phyloP scores from a whole-genome alignment of 2,888 invertebrate species.

The Amphipyra tragopoginis region DNA sequence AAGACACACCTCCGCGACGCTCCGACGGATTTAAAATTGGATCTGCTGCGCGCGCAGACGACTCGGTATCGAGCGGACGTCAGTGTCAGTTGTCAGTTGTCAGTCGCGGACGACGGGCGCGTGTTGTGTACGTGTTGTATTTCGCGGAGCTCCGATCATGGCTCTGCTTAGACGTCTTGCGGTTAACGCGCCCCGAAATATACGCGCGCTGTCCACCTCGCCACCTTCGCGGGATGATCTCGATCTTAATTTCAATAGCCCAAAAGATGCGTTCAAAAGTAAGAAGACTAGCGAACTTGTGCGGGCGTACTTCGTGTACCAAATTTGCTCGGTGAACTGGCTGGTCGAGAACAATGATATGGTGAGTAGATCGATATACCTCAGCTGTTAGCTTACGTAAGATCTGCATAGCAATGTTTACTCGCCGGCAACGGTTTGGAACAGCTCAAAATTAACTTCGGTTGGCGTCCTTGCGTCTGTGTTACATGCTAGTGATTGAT shows the following conservation, averaged over 20 bases:
- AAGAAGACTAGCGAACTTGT: conserved; percentile 98
- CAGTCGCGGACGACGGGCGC: conserved; percentile 75
- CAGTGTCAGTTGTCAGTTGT: conserved; percentile 80
- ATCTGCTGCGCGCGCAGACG: conserved; percentile 84
- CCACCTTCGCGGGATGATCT: conserved; percentile 91
- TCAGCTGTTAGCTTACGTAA: conserved; percentile 81
- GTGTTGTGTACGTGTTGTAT: conserved; percentile 72
- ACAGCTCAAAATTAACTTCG: conserved; percentile 69
- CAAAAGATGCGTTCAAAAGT: conserved; percentile 97
- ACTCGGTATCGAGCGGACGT: conserved; percentile 83
- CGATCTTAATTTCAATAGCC: conserved; percentile 96
- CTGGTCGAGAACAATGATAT: conserved; percentile 97
- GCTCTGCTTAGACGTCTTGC: conserved; percentile 85
- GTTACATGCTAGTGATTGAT: conserved; percentile 54
- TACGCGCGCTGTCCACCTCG: conserved; percentile 75
- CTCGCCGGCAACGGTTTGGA: conserved; percentile 67
- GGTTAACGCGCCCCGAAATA: conserved; percentile 77
- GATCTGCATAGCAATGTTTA: conserved; percentile 67
- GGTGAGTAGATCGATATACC: conserved; percentile 90
- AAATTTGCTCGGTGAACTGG: conserved; percentile 95
- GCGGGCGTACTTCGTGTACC: conserved; percentile 97
- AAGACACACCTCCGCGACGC: conserved; percentile 85
- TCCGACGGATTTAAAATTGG: conserved; percentile 81
- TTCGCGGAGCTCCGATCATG: conserved; percentile 80
- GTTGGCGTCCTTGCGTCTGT: conserved; percentile 65